Evolutionary conservation across 2,888 invertebrate genomes (phyloP).

Genomic region (Neocrepidodera transversa): DNA sequence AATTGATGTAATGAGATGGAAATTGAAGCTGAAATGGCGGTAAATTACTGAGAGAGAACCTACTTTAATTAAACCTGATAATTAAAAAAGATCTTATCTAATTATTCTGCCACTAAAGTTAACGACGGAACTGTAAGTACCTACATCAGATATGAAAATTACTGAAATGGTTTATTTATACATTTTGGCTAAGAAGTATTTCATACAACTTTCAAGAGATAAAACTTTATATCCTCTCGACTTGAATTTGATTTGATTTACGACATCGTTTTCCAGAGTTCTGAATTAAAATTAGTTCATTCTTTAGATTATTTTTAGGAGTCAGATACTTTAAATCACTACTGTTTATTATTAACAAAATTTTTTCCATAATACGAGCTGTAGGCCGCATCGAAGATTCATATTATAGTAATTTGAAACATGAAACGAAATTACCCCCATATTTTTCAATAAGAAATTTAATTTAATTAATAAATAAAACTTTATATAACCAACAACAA

Average conservation of each 20-base stretch:
- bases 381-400: no score
- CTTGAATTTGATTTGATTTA: constrained; percentile 13
- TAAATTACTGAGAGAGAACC: constrained; percentile 58
- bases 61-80: constrained; percentile 59
- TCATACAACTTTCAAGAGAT: constrained; percentile 14
- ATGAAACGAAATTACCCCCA: no score
- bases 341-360: no score
- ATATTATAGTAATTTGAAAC: no score
- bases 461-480: no score
- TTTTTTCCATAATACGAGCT: no score
- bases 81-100: constrained; percentile 56
- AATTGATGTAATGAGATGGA: constrained; percentile 59
- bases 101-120: constrained; percentile 28
- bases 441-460: no score
- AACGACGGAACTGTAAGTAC: constrained; percentile 16
- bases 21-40: constrained; percentile 57
- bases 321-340: no score
- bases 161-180: constrained; percentile 15
- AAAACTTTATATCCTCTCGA: constrained; percentile 11
- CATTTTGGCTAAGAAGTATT: constrained; percentile 14
- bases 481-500: no score
- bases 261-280: not conserved
- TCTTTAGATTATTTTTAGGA: no score
- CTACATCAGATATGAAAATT: constrained; percentile 18
- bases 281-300: constrained; percentile 9